Conservation (phyloP, 2,797 vertebrate species). For the Poeciliopsis turneri region DNA sequence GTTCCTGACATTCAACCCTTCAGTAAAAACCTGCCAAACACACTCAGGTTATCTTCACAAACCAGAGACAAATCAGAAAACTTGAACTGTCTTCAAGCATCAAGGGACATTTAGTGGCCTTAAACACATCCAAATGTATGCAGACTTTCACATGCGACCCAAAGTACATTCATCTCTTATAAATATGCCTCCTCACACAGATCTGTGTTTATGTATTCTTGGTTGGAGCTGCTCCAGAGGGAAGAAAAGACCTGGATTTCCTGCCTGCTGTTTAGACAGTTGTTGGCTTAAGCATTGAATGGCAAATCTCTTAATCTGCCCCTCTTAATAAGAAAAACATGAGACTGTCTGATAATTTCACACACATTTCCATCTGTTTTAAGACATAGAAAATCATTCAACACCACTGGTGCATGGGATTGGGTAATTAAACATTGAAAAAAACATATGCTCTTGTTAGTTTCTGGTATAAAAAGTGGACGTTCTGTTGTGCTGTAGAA, state of each 20-base stretch:
- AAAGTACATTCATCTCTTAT: constrained; percentile 69
- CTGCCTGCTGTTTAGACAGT: constrained; percentile 80
- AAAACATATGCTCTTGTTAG: neutral
- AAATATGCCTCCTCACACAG: constrained; percentile 78
- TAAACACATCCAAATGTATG: constrained; percentile 21
- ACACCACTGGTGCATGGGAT: constrained; percentile 39
- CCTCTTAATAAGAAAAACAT: constrained; percentile 78
- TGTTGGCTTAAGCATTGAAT: constrained; percentile 71
- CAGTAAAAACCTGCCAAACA: neutral
- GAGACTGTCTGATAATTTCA: constrained; percentile 65
- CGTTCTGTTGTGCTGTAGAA: constrained; percentile 65
- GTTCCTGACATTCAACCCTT: constrained; percentile 49
- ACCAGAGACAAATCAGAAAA: constrained; percentile 26
- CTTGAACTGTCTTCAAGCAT: constrained; percentile 4
- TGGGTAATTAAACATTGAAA: constrained; percentile 28
- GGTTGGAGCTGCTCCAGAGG: constrained; percentile 48
- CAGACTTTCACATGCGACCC: constrained; percentile 39
- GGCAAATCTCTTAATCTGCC: constrained; percentile 81
- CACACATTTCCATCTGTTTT: constrained; percentile 61
- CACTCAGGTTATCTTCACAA: constrained; percentile 30
- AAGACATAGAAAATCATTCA: constrained; percentile 28
- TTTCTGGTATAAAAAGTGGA: constrained; percentile 6
- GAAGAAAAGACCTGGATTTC: constrained; percentile 46
- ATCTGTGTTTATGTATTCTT: constrained; percentile 69
- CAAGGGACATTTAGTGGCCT: constrained; percentile 37